A percentile compares a stretch with the other conserved stretches of the same genome.
Evolutionary conservation across 2,797 vertebrate genomes (phyloP).

Genomic region (Chrysocyon brachyurus): DNA sequence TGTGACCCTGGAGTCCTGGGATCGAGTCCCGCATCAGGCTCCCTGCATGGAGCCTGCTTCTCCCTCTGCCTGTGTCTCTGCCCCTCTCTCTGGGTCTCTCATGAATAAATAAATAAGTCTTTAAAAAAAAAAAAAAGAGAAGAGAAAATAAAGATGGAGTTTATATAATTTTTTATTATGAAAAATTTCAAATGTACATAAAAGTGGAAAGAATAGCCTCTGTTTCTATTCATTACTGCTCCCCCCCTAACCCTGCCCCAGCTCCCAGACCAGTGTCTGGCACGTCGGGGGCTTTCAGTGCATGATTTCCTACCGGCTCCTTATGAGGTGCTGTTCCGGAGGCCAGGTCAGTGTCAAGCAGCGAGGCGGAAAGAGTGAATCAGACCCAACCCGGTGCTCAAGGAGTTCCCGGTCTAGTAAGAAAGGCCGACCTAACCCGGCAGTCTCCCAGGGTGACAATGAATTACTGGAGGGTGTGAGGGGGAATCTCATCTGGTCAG

Average conservation of each 20-base stretch:
- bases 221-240: fast-evolving
- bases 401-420: not conserved
- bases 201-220: not conserved
- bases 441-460: not conserved
- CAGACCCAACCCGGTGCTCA: not conserved
- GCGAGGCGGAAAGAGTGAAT: not conserved
- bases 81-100: no score
- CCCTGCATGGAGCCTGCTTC: no score
- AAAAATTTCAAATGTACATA: not conserved
- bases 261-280: not conserved
- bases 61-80: no score
- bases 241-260: no score
- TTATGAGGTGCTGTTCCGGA: not conserved
- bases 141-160: not conserved
- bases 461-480: not conserved
- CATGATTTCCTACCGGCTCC: not conserved
- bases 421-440: not conserved
- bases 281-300: fast-evolving
- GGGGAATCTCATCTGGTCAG: no score
- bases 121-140: no score
- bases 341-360: not conserved
- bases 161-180: not conserved
- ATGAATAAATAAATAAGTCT: no score
- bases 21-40: no score
- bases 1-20: no score